Conservation (phyloP, 2,888 invertebrate genomes). For the Sthenelais limicola region DNA sequence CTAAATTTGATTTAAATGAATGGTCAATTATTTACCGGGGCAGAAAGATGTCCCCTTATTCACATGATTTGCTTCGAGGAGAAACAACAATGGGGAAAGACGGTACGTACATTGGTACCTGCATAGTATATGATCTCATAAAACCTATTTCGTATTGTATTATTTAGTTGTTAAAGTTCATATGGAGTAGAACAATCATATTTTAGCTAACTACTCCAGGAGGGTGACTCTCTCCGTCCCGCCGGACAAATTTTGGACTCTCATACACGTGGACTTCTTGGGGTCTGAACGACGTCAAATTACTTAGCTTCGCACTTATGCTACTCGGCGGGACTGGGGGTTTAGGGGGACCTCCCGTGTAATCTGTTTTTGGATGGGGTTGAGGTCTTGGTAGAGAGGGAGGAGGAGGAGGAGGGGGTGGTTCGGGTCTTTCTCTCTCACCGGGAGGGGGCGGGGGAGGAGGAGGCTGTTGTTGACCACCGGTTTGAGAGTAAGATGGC, state of each 20-base stretch:
- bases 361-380: slow-evolving; percentile 3
- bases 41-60: too few species aligned
- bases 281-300: slow-evolving; percentile 33
- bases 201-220: not conserved
- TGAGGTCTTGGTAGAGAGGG: slow-evolving; percentile 15
- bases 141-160: too few species aligned
- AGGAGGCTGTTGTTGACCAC: not conserved
- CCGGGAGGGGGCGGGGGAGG: not conserved
- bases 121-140: too few species aligned
- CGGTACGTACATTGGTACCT: too few species aligned
- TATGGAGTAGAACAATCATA: too few species aligned
- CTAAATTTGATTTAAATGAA: too few species aligned
- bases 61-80: too few species aligned
- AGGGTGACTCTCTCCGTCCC: slow-evolving; percentile 19
- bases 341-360: slow-evolving; percentile 22
- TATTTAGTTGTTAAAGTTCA: too few species aligned
- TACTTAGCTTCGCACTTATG: slow-evolving; percentile 23
- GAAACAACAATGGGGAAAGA: too few species aligned
- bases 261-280: slow-evolving; percentile 39
- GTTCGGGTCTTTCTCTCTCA: not conserved
- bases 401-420: slow-evolving; percentile 4
- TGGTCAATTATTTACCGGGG: too few species aligned
- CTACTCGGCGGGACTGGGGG: slow-evolving; percentile 16
- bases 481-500: slow-evolving; percentile 13
- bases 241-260: slow-evolving; percentile 39